Base-by-base conservation (phyloP, 2,797 vertebrate species). In the Oreochromis grahami region DNA sequence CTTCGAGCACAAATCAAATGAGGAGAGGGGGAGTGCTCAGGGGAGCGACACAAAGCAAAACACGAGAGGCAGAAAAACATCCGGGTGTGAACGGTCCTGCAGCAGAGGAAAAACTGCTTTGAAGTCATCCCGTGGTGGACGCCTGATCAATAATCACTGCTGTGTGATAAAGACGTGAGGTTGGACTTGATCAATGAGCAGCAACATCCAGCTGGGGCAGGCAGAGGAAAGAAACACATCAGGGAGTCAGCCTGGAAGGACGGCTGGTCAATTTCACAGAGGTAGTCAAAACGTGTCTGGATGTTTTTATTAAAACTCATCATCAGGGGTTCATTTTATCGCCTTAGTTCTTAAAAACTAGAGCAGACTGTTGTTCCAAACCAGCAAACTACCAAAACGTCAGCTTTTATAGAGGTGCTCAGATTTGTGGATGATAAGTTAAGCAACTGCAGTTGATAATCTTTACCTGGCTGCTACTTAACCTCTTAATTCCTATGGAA, bases 91-190 rank as follows among this genome's bases (percentile, higher is more conserved):
- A 4, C 1, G 9, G 76, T 80, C 77, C 76, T 24, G 52, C 36
- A 65, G 76, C 9, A 43, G 82, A 84, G 77, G 53, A 87, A 85
- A 87, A 83, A 56, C 45, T 29, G 76, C 87, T 96, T 93, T 94
- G 87, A 95, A 93, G 93, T 68, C 32, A 8, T 65, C 77, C 85
- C 21, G 15, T 79, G 88, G 76, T 77, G 24, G 19, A 87, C 51
- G 29, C 52, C 81, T 83, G 92, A 96, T 96, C 96, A 88, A 95
- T 96, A 93, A 84, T 65, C 78, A 41, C 84, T 82, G 81, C 87
- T 86, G 78, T 70, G 88, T 87, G 80, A 92, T 89, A 84, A 93
- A 92, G 87, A 91, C 29, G 80, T 38, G 68, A 89, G 83, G 70
- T 82, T 87, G 79, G 80, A 76, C 21, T 45, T 82, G 82, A 93